Conservation (phyloP, 2,113 vertebrate genomes). For the Rhea americana region DNA sequence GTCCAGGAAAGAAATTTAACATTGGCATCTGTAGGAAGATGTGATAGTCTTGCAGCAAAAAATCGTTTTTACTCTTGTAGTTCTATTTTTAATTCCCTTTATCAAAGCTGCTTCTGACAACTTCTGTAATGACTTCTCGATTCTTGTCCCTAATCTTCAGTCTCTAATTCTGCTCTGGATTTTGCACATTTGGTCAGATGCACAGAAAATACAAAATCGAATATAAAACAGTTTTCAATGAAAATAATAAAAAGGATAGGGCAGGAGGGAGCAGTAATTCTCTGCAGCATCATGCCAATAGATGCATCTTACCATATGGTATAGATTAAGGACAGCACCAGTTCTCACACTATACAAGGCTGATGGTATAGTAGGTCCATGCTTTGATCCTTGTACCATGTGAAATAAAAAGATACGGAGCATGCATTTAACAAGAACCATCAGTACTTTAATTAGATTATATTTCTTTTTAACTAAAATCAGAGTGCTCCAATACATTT, state of each 20-base stretch:
- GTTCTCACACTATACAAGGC: neutral
- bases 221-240: neutral
- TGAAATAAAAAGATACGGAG: neutral
- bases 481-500: rapidly evolving
- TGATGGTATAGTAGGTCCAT: neutral
- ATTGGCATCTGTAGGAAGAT: rapidly evolving
- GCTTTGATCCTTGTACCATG: neutral
- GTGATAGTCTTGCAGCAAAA: neutral
- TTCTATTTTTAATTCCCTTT: neutral
- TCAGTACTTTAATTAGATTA: neutral
- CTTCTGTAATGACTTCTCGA: rapidly evolving
- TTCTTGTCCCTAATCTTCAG: neutral
- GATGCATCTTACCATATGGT: neutral
- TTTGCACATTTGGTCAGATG: neutral
- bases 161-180: neutral
- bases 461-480: neutral
- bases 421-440: neutral
- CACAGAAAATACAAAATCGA: neutral
- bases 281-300: neutral
- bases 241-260: neutral
- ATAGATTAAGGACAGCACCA: neutral
- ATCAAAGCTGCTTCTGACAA: rapidly evolving
- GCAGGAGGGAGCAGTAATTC: neutral
- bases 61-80: rapidly evolving
- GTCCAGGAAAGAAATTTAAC: rapidly evolving